phyloP scores from a whole-genome alignment of 1,140 invertebrate genomes.

The Drosophila auraria region DNA sequence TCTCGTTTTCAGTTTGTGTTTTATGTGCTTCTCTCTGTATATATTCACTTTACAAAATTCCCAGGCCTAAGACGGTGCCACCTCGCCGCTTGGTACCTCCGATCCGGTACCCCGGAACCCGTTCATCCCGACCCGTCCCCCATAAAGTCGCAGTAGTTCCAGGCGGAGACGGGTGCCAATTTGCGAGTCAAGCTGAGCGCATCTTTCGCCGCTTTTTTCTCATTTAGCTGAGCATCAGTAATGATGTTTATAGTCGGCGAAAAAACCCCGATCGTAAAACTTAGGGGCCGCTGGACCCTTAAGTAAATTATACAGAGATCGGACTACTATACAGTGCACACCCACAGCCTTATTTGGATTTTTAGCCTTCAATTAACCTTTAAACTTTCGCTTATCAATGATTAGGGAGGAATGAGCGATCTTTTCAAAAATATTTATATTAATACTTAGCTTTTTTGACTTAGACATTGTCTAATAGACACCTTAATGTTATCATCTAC shows the following conservation, averaged over 20 bases:
- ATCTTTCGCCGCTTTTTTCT: constrained; percentile 32
- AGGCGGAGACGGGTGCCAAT: constrained; percentile 53
- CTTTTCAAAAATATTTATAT: neutral
- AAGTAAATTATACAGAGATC: constrained; percentile 2
- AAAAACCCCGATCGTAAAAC: constrained; percentile 42
- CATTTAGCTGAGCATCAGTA: constrained; percentile 10
- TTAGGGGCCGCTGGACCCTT: constrained; percentile 9
- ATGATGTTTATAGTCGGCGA: constrained; percentile 26
- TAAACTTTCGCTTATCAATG: neutral
- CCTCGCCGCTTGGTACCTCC: constrained; percentile 63
- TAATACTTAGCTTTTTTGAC: neutral
- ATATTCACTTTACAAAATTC: constrained; percentile 62
- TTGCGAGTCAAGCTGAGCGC: constrained; percentile 48
- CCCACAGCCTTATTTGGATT: neutral
- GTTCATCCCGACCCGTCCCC: constrained; percentile 11
- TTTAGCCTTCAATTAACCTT: neutral
- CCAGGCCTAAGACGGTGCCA: constrained; percentile 72
- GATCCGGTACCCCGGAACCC: constrained; percentile 24
- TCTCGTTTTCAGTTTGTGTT: constrained; percentile 52
- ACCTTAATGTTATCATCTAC: neutral
- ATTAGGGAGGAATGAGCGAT: too few species aligned
- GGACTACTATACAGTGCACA: neutral
- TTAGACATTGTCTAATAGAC: neutral
- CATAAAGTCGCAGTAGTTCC: constrained; percentile 35
- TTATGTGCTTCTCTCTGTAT: constrained; percentile 32